phyloP scores from a whole-genome alignment of 2,888 invertebrate species.

The Gnatocerus cornutus region DNA sequence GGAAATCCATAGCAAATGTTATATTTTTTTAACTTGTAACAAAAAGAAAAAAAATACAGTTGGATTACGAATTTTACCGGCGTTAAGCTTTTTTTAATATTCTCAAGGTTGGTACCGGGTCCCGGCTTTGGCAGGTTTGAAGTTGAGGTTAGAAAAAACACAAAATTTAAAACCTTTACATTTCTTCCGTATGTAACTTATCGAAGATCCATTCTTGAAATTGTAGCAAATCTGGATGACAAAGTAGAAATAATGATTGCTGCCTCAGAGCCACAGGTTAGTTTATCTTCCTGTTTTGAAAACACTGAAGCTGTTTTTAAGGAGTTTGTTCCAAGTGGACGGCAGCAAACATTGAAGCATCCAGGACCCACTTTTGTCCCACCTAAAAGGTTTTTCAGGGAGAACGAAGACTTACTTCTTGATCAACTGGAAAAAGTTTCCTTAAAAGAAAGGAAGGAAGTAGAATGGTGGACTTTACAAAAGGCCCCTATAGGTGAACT shows the following conservation, averaged over 20 bases:
- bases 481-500: slow-evolving; percentile 71
- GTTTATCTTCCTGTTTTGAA: background rate
- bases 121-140: background rate
- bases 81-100: too few relatives aligned
- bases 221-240: slow-evolving; percentile 90
- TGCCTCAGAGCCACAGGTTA: slow-evolving; percentile 91
- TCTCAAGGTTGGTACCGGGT: too few relatives aligned
- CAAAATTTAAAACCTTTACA: background rate
- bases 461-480: slow-evolving; percentile 76
- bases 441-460: slow-evolving; percentile 75
- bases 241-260: slow-evolving; percentile 88
- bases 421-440: slow-evolving; percentile 85
- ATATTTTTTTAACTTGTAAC: too few relatives aligned
- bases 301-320: slow-evolving; percentile 63
- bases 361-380: slow-evolving; percentile 79
- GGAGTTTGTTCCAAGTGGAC: slow-evolving; percentile 93
- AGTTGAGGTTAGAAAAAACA: slow-evolving; percentile 14
- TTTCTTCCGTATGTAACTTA: background rate
- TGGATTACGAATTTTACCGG: too few relatives aligned
- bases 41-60: too few relatives aligned
- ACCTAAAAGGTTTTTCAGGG: slow-evolving; percentile 53
- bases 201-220: slow-evolving; percentile 24
- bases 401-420: slow-evolving; percentile 74
- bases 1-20: too few relatives aligned
- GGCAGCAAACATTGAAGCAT: slow-evolving; percentile 84